phyloP scores from a whole-genome alignment of 2,113 vertebrate genomes.

The Nothocercus julius region DNA sequence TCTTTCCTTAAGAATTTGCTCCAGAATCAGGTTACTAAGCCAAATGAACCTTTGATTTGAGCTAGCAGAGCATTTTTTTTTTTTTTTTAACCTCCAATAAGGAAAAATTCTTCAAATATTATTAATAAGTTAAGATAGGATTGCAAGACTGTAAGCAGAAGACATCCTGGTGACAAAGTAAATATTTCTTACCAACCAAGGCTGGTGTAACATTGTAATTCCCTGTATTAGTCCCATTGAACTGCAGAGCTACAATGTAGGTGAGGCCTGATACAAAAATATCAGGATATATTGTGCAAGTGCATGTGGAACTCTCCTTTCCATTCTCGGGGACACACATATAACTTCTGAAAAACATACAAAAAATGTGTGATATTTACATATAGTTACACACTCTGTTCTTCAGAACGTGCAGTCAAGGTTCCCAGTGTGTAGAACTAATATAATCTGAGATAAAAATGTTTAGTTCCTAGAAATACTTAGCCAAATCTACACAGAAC shows the following conservation, averaged over 20 bases:
- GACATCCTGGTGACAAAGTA: not conserved
- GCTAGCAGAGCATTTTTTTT: not conserved
- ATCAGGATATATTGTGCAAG: not conserved
- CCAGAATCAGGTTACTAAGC: not conserved
- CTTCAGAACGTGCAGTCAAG: not conserved
- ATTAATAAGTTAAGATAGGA: not conserved
- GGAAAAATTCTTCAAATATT: not conserved
- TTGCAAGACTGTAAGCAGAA: not conserved
- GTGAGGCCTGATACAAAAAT: not conserved
- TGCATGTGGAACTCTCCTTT: not conserved
- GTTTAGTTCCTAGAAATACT: not conserved
- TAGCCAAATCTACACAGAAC: not conserved
- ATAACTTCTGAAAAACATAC: conserved; percentile 34
- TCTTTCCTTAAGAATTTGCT: not conserved
- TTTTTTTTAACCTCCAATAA: not conserved
- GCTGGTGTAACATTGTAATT: not conserved
- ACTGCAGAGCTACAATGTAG: conserved; percentile 44
- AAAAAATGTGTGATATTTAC: not conserved
- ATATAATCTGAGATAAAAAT: not conserved
- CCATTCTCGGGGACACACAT: conserved; percentile 54
- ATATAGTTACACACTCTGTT: not conserved
- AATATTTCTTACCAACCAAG: conserved; percentile 59
- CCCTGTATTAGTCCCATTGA: conserved; percentile 47
- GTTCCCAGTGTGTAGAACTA: not conserved
- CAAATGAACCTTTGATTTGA: not conserved